These are phyloP conservation scores for Tenualosa thibaudeaui DNA, from an alignment of 2,797 vertebrate species.

Conservation along the genomic window DNA sequence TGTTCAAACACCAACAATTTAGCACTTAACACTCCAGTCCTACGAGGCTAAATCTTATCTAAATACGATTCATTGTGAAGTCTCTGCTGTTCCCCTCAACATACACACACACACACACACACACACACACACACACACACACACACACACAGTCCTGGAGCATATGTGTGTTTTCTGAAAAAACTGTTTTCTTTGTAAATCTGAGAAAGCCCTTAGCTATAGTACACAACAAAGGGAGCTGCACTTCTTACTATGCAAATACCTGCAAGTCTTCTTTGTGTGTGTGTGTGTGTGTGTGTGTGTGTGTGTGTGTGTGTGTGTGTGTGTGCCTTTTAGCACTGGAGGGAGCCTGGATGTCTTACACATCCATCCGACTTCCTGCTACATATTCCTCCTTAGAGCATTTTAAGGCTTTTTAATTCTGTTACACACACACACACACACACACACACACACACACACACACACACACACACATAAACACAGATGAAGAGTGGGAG, in stretches of 20 bases:
- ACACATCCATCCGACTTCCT: conserved; percentile 3
- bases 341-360: background rate
- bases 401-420: background rate
- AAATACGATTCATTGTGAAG: background rate
- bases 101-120: conserved; percentile 43
- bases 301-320: conserved; percentile 30
- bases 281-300: conserved; percentile 21
- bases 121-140: background rate
- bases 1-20: conserved; percentile 9
- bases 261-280: conserved; percentile 58
- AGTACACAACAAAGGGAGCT: conserved; percentile 63
- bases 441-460: background rate
- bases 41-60: conserved; percentile 3
- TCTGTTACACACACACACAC: background rate
- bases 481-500: background rate
- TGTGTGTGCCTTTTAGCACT: conserved; percentile 21
- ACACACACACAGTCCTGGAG: conserved; percentile 43
- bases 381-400: background rate
- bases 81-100: conserved; percentile 30
- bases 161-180: conserved; percentile 40
- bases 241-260: conserved; percentile 73
- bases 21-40: conserved; percentile 8
- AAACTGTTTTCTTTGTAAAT: conserved; percentile 51
- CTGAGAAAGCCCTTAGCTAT: conserved; percentile 61
- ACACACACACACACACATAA: background rate